phyloP scores from a whole-genome alignment of 2,113 vertebrate species.

The Oreochromis niloticus region DNA sequence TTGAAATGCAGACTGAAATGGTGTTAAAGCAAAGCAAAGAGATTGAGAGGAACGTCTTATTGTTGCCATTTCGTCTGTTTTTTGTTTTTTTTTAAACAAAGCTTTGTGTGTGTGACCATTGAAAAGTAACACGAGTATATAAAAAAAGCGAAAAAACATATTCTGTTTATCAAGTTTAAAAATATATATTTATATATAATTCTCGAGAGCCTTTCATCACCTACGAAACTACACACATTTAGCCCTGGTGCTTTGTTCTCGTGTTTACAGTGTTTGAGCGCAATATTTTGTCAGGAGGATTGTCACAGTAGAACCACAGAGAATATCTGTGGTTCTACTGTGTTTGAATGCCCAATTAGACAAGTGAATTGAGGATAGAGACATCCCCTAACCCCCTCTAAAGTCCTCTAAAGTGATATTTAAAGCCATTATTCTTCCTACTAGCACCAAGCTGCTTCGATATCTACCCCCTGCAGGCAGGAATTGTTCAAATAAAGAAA shows the following conservation, averaged over 20 bases:
- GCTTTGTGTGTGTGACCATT: not conserved
- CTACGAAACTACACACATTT: not conserved
- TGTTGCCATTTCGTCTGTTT: slow-evolving; percentile 18
- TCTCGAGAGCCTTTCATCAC: not conserved
- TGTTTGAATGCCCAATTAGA: slow-evolving; percentile 39
- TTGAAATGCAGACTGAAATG: slow-evolving; percentile 39
- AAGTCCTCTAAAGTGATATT: slow-evolving; percentile 30
- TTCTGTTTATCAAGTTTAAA: not conserved
- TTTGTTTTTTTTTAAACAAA: not conserved
- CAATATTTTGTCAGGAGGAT: not conserved
- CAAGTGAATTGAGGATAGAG: slow-evolving; percentile 22
- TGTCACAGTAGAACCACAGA: not conserved
- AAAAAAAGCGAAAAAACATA: not conserved
- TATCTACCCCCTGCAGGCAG: not conserved
- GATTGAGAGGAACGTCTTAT: slow-evolving; percentile 12
- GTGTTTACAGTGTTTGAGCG: not conserved
- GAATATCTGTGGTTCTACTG: not conserved
- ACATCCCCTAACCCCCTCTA: not conserved
- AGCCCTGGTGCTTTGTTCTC: not conserved
- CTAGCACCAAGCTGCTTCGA: not conserved
- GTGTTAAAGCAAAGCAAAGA: slow-evolving; percentile 29
- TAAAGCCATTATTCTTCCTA: slow-evolving; percentile 15
- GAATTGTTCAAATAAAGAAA: not conserved
- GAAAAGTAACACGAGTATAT: not conserved
- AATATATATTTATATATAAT: not conserved